Evolutionary conservation across 23 tunicate genomes (phyloP).

Genomic region (Styela clava): DNA sequence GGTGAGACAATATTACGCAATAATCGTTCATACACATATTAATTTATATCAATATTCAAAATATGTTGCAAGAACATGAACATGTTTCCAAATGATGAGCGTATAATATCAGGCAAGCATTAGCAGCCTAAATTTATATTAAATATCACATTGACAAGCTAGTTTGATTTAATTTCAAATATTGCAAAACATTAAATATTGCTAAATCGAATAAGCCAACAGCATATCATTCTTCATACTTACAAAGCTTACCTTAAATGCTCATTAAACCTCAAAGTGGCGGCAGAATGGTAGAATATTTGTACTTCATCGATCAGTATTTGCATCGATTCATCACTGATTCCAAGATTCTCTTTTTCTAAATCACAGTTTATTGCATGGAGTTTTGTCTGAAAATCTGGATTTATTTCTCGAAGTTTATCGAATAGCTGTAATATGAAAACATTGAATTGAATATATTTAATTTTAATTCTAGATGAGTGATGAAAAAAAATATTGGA

Average conservation of each 20-base stretch:
- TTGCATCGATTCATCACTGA: conserved; percentile 30
- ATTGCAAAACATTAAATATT: background rate
- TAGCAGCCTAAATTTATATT: too few species aligned
- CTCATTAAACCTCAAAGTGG: conserved; percentile 75
- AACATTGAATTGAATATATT: too few species aligned
- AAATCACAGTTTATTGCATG: conserved; percentile 40
- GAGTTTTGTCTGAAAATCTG: conserved; percentile 10
- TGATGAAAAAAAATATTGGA: too few species aligned
- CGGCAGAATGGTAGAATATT: conserved; percentile 83
- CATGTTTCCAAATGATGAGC: too few species aligned
- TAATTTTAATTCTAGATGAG: too few species aligned
- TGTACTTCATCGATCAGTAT: conserved; percentile 52
- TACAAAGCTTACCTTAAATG: conserved; percentile 52
- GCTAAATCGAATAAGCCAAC: background rate
- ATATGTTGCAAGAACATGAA: background rate
- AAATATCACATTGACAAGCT: too few species aligned
- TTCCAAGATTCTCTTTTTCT: conserved; percentile 60
- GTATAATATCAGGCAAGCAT: too few species aligned
- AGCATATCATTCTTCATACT: background rate
- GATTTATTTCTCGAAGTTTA: conserved; percentile 24
- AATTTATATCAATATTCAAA: background rate
- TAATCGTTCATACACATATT: background rate
- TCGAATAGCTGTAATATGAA: conserved; percentile 33
- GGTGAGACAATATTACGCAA: background rate
- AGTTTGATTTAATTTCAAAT: background rate